A percentile compares a stretch with the other conserved stretches of the same genome.
Conservation (phyloP, 2,113 vertebrate genomes). For the Accipiter cooperii region DNA sequence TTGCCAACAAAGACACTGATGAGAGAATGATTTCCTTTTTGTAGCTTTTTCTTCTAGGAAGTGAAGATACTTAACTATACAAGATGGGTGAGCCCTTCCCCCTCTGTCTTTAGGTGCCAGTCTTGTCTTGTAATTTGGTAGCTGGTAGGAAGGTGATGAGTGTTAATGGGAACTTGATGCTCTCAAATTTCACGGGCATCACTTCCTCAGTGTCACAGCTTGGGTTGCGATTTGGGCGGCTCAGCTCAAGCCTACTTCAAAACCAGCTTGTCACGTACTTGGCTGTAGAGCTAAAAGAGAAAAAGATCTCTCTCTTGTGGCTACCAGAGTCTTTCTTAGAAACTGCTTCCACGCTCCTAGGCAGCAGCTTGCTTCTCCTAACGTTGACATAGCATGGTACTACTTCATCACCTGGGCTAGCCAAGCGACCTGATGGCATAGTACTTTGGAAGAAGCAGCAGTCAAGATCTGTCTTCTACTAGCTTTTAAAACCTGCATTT, state of each 20-base stretch:
- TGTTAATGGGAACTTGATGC: background rate
- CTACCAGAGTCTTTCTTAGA: background rate
- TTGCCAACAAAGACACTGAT: background rate
- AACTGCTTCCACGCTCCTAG: background rate
- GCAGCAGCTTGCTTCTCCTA: background rate
- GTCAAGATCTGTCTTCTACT: background rate
- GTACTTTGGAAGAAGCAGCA: background rate
- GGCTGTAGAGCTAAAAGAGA: background rate
- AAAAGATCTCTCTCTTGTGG: background rate
- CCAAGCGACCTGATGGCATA: background rate
- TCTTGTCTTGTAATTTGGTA: background rate
- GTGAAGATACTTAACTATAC: background rate
- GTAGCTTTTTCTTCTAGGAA: background rate
- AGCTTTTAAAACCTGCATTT: background rate
- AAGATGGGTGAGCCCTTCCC: background rate
- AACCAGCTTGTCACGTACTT: background rate
- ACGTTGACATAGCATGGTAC: background rate
- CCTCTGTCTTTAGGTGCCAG: background rate
- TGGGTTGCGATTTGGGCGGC: background rate
- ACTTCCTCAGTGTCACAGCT: background rate
- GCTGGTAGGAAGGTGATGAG: background rate
- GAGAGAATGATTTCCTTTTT: background rate
- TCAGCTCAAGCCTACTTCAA: background rate
- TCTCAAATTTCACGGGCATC: background rate
- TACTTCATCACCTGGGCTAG: background rate